Evolutionary conservation across 2,888 invertebrate genomes (phyloP), one percentile per base, ranked within the genome.

Genomic region (Morinoia aosen): DNA sequence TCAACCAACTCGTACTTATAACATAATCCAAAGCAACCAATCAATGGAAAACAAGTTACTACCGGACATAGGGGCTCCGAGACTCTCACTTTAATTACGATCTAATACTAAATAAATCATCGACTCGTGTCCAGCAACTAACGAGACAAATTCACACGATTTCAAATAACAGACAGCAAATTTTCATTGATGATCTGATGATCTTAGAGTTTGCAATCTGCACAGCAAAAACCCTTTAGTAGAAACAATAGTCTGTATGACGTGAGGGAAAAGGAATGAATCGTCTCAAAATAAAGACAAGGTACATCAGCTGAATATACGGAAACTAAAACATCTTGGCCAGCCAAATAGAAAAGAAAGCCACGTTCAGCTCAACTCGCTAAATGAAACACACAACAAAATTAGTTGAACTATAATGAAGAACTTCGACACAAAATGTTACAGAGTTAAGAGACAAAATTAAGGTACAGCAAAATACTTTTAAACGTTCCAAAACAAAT

Each of bases 381-480:
- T 11, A 33, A 93, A 57, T 93, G 93, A 93, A 25, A 93, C 56
- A 3, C 93, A 57, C 56, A 93, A 93, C 93, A 93, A 93, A 93
- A 93, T 93, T 57, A 93, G 93, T 57, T 57, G 12, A 93, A 93
- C 93, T 93, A 93, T 93, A 93, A 93, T 93, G 33, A 93, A 90
- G 56, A 93, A 93, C 58, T 93, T 93, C 11, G 11, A 57, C 93
- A n/a, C 57, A 93, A 93, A 93, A 93, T 57, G 57, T 57, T 93
- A 76, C 61, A 61, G 19, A 61, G 76, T 33, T n/a, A 56, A 93
- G 25, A 93, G 57, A 93, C 48, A 93, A 93, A 93, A 93, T 57
- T 93, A 25, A 57, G n/a, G 57, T 57, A 93, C 93, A 57, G 40
- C 90, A 90, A 76, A 76, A 76, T 76, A 76, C 76, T 76, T 25